phyloP scores from a whole-genome alignment of 2,113 vertebrate genomes.

The Pachycephala philippinensis region DNA sequence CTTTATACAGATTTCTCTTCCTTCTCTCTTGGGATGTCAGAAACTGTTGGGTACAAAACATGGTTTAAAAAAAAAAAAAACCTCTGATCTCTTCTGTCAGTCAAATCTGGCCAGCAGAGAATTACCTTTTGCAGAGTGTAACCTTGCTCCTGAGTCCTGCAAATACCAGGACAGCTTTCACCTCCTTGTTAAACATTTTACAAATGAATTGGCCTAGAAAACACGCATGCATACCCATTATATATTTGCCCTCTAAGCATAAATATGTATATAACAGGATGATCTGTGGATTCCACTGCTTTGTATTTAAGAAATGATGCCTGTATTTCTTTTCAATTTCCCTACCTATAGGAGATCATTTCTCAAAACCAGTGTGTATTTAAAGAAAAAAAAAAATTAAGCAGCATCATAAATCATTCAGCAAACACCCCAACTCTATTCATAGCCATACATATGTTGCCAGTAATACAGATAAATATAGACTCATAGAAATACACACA shows the following conservation, averaged over 20 bases:
- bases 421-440: constrained; percentile 70
- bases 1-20: neutral
- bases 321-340: neutral
- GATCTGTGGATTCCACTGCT: neutral
- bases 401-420: constrained; percentile 63
- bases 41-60: neutral
- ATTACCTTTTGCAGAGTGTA: neutral
- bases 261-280: neutral
- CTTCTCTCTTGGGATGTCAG: neutral
- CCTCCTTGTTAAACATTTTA: neutral
- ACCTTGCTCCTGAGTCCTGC: neutral
- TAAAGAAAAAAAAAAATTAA: constrained; percentile 51
- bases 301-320: neutral
- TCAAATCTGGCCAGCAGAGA: neutral
- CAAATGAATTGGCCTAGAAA: constrained; percentile 34
- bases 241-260: neutral
- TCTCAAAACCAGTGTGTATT: constrained; percentile 1
- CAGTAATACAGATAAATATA: constrained; percentile 78
- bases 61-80: neutral
- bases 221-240: neutral
- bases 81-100: neutral
- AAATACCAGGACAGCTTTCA: neutral
- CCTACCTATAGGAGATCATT: neutral
- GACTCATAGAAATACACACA: constrained; percentile 74
- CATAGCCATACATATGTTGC: constrained; percentile 76